phyloP scores from a whole-genome alignment of 2,113 vertebrate genomes.

The Nibea coibor region DNA sequence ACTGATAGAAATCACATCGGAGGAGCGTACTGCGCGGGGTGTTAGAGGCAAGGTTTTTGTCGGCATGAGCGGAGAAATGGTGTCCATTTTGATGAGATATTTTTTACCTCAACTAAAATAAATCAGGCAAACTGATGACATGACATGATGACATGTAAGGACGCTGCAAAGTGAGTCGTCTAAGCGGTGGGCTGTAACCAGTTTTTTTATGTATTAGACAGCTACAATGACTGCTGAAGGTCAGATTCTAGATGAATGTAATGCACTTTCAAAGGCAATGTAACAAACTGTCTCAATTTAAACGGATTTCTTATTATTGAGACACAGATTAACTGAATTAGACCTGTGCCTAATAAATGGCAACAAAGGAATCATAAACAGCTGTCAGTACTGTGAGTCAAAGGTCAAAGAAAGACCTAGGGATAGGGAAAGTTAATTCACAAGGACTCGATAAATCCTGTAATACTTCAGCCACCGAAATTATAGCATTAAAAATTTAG shows the following conservation, averaged over 20 bases:
- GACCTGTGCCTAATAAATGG: background rate
- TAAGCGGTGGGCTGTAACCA: background rate
- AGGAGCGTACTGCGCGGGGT: constrained; percentile 11
- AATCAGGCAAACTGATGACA: background rate
- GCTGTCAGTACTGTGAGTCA: background rate
- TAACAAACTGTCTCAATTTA: background rate
- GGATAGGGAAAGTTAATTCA: background rate
- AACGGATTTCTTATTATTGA: background rate
- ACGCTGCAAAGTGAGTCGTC: background rate
- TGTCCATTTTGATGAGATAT: constrained; percentile 14
- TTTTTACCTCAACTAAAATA: constrained; percentile 24
- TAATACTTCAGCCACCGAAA: background rate
- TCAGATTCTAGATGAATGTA: background rate
- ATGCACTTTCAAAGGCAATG: background rate
- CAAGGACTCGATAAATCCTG: background rate
- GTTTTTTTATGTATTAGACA: constrained; percentile 3
- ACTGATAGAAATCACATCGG: constrained; percentile 50
- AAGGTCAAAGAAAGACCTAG: background rate
- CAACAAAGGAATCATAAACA: background rate
- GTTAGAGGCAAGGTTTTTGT: background rate
- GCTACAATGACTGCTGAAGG: constrained; percentile 11
- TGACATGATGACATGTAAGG: background rate
- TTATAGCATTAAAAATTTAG: background rate
- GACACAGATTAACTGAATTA: constrained; percentile 3
- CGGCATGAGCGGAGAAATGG: background rate